Evolutionary conservation across 1,140 invertebrate genomes (phyloP), one percentile per base, ranked within the genome.

Genomic region (Diplogasteroides magnus): DNA sequence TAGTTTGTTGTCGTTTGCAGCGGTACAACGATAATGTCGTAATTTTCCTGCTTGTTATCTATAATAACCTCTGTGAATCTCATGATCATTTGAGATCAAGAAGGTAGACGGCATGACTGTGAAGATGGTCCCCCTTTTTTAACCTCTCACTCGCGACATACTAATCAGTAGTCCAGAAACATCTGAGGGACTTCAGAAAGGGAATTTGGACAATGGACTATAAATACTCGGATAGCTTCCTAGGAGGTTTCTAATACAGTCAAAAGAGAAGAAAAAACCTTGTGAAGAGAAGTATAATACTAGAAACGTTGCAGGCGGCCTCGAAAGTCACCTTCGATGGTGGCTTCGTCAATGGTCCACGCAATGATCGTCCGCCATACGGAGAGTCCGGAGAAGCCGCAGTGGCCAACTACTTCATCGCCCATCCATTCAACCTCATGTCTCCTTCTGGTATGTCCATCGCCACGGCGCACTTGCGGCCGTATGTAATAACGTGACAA

Each of bases 391-490:
- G 25, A 1, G 48, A 64, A 32, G 56, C 37, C 27, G 66, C 61
- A 13, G 57, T 68, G 1, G 64, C 70, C 1, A 72, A 64, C 37
- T 76, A 73, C 61, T 64, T 70, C 56, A 64, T 69, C 25, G 64
- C 64, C 26, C 75, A 76, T 62, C 37, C 61, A 3, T 48, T 61
- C 28, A 76, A 74, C 37, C 32, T 76, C 13, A 57, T 66, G 15
- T 29, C 57, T 23, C 73, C 73, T 67, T 74, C 70, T 66, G 48
- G 75, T 76, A n/a, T n/a, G n/a, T n/a, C n/a, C n/a, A n/a, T n/a
- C n/a, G n/a, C n/a, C n/a, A n/a, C n/a, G n/a, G n/a, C n/a, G n/a
- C n/a, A n/a, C n/a, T n/a, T n/a, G n/a, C n/a, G n/a, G n/a, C n/a
- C n/a, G n/a, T n/a, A n/a, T n/a, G n/a, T n/a, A n/a, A n/a, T n/a